These are phyloP conservation scores for Eufriesea mexicana DNA, from an alignment of 1,140 invertebrate species.

Conservation along the genomic window DNA sequence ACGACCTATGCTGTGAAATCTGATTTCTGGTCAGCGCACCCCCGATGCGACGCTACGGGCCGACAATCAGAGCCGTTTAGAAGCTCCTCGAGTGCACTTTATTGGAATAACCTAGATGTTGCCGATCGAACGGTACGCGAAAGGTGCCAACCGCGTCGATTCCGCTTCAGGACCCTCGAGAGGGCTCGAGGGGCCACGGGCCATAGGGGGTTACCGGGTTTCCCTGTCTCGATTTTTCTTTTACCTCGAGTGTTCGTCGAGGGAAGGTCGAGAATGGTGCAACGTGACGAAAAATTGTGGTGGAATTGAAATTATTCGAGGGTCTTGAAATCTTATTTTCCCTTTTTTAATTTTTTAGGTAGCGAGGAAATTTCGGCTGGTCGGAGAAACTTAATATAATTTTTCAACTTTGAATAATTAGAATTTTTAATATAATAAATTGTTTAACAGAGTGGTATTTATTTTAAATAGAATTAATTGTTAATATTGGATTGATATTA, in stretches of 20 bases:
- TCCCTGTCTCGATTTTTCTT: conserved; percentile 46
- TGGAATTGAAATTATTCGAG: neutral
- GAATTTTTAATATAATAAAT: too few species aligned
- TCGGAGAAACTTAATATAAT: too few species aligned
- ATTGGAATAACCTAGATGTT: conserved; percentile 77
- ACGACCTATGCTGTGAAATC: conserved; percentile 6
- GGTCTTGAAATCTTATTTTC: neutral
- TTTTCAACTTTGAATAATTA: too few species aligned
- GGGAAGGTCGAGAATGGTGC: conserved; percentile 13
- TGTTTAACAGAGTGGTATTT: too few species aligned
- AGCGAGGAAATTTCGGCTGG: too few species aligned
- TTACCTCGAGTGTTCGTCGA: conserved; percentile 27
- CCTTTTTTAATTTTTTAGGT: too few species aligned
- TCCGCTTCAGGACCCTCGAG: conserved; percentile 39
- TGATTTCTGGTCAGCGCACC: conserved; percentile 53
- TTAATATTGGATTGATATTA: too few species aligned
- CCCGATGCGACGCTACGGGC: conserved; percentile 11
- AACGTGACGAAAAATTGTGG: neutral
- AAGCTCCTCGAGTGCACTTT: conserved; percentile 76
- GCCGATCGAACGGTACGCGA: conserved; percentile 61
- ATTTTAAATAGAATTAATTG: too few species aligned
- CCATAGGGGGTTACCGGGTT: conserved; percentile 42
- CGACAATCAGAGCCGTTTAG: conserved; percentile 73
- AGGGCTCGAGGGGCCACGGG: conserved; percentile 13
- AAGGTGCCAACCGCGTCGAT: conserved; percentile 32